These are phyloP conservation scores for Argentina silus DNA, from an alignment of 2,797 vertebrate genomes.

Conservation along the genomic window DNA sequence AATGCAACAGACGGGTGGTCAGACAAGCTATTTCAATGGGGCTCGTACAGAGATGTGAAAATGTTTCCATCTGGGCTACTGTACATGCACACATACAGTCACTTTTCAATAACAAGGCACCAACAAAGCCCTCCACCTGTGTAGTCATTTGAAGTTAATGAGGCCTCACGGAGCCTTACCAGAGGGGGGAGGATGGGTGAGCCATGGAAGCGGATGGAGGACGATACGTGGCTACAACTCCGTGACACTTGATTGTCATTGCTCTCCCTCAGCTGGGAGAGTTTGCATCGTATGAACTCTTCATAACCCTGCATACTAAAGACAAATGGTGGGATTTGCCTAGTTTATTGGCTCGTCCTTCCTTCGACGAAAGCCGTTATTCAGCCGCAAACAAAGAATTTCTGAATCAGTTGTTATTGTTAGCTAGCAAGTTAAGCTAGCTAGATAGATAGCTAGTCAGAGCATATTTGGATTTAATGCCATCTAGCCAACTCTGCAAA, in stretches of 20 bases:
- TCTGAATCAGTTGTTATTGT: not conserved
- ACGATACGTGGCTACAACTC: conserved; percentile 32
- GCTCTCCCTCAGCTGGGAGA: conserved; percentile 39
- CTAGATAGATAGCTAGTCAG: not conserved
- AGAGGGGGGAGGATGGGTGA: conserved; percentile 72
- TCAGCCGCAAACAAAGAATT: too few relatives aligned
- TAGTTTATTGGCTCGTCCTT: not conserved
- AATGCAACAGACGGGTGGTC: conserved; percentile 4
- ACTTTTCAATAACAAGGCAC: too few relatives aligned
- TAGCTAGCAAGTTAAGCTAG: not conserved
- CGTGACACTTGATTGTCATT: conserved; percentile 24
- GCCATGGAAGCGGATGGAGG: conserved; percentile 72
- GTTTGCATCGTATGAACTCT: conserved; percentile 58
- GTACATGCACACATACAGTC: too few relatives aligned
- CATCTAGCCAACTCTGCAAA: not conserved
- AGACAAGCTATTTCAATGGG: not conserved
- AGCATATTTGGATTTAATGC: not conserved
- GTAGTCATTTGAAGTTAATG: not conserved
- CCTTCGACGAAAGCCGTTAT: not conserved
- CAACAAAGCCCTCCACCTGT: too few relatives aligned
- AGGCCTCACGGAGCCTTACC: conserved; percentile 58
- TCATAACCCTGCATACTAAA: conserved; percentile 76
- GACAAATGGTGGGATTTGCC: not conserved
- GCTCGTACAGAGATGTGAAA: not conserved
- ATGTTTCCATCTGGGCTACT: too few relatives aligned